These are phyloP conservation scores for Hydrolagus affinis DNA, from an alignment of 2,113 vertebrate species.

Conservation along the genomic window DNA sequence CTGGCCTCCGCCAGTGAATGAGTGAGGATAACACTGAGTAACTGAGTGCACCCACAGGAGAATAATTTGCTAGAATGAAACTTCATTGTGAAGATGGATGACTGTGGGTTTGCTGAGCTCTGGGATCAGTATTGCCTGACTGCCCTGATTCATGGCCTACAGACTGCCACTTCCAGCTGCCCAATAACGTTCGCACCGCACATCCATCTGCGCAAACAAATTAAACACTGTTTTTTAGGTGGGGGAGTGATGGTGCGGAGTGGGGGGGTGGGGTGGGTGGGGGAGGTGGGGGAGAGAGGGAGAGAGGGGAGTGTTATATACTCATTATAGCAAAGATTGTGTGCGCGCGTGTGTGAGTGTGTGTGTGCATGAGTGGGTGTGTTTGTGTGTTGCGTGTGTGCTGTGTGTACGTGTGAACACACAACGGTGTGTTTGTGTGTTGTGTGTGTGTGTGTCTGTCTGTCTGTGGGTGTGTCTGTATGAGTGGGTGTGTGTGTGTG, in stretches of 20 bases:
- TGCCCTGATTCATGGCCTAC: constrained; percentile 36
- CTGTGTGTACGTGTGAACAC: too few relatives aligned
- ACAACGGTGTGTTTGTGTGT: too few relatives aligned
- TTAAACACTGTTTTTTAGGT: constrained; percentile 19
- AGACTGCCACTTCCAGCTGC: constrained; percentile 32
- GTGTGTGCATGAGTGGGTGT: too few relatives aligned
- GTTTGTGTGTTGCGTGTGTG: too few relatives aligned
- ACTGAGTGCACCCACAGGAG: constrained; percentile 35
- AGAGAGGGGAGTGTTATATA: neutral
- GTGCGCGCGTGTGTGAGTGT: too few relatives aligned
- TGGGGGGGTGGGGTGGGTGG: too few relatives aligned
- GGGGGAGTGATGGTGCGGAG: too few relatives aligned
- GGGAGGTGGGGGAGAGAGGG: too few relatives aligned
- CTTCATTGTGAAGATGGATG: constrained; percentile 39
- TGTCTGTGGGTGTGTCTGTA: too few relatives aligned
- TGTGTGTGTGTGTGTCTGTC: too few relatives aligned
- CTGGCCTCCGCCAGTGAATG: constrained; percentile 35
- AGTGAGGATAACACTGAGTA: constrained; percentile 41
- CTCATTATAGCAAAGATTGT: neutral
- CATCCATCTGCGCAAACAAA: constrained; percentile 9
- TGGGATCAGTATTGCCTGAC: constrained; percentile 34
- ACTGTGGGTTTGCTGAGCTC: constrained; percentile 35
- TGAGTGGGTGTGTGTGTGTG: too few relatives aligned
- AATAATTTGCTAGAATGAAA: constrained; percentile 38
- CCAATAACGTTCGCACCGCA: constrained; percentile 2